Evolutionary conservation across 2,888 invertebrate species (phyloP), one percentile per base, ranked within the genome.

Genomic region (Choristoneura rosaceana): DNA sequence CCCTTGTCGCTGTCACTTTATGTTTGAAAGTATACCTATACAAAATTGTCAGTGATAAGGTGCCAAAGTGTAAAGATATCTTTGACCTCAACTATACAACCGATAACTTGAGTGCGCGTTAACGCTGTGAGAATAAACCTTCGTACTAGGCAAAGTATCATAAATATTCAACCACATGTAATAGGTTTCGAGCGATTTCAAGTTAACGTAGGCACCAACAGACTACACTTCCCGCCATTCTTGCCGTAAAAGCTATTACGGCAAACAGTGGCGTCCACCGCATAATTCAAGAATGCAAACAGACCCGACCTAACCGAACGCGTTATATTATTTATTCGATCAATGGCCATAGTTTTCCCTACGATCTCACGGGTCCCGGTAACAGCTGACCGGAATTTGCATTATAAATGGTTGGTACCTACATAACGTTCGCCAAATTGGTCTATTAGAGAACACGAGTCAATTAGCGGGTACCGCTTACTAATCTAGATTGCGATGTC

Each of bases 341-440:
- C 78, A 80, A 77, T 80, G 75, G 77, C 78, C 82, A 64, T 34
- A 73, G 68, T 73, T 71, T 71, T 70, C 64, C 66, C 63, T 65
- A 69, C 67, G 70, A 73, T 69, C 71, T 68, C 69, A 73, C 60
- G 58, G 15, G 14, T 14, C 33, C 38, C 74, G 81, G 86, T 78
- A 87, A 86, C 88, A 88, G 85, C 86, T 87, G 86, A 84, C 78
- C 74, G 73, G 77, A 85, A 89, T 90, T 88, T 85, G 81, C 84
- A 85, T 87, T 85, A 87, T 87, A 87, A 87, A 89, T 88, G 81
- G 78, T 74, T 86, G 80, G 78, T 75, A 74, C 73, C 76, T 76
- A 81, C 73, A 76, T 76, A 81, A 76, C 75, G 78, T 71, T 71
- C 70, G 74, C 74, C 75, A 79, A 80, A 81, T 81, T 77, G 77